Evolutionary conservation across 1,140 invertebrate species (phyloP).

Genomic region (Psilanteris sp.): DNA sequence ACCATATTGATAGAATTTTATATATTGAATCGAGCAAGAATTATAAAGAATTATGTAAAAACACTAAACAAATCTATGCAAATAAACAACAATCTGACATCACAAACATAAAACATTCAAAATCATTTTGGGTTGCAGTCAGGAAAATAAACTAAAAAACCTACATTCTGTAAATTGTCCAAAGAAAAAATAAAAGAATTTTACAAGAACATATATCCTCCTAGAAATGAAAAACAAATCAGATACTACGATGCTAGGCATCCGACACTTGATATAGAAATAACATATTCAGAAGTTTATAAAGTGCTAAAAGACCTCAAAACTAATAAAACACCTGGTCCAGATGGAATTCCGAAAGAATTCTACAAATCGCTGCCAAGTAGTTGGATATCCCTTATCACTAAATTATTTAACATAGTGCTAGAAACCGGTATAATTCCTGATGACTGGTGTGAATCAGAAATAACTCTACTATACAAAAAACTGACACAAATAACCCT

Average conservation of each 20-base stretch:
- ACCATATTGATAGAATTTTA: no score
- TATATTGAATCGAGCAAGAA: no score
- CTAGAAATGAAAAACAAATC: background rate
- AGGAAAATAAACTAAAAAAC: no score
- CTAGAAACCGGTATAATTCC: background rate
- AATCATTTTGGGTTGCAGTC: no score
- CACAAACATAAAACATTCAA: no score
- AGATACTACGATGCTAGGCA: background rate
- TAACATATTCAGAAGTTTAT: background rate
- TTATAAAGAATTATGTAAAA: no score
- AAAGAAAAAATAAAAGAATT: background rate
- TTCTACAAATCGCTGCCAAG: background rate
- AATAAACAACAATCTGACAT: no score
- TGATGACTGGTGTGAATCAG: background rate
- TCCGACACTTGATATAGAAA: background rate
- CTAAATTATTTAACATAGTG: background rate
- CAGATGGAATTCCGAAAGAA: background rate
- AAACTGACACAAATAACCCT: background rate
- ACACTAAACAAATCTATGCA: no score
- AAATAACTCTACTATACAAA: no score
- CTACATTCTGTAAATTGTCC: no score
- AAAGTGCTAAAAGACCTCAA: background rate
- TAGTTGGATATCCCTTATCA: background rate
- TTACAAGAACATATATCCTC: background rate
- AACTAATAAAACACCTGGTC: background rate